These are phyloP conservation scores for Sandelia bainsii DNA, from an alignment of 2,797 vertebrate species.

Conservation along the genomic window DNA sequence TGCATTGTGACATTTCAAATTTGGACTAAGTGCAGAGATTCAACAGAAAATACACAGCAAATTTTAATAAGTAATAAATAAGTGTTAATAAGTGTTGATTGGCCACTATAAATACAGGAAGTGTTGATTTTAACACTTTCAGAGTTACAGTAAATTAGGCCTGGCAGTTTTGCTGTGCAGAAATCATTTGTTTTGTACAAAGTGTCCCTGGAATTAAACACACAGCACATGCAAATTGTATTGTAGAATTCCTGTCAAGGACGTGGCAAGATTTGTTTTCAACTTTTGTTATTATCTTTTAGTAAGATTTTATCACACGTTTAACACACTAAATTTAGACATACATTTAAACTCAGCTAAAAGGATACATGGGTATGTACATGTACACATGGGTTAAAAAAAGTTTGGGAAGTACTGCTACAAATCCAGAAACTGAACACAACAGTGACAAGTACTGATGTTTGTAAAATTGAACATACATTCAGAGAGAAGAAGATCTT, in stretches of 20 bases:
- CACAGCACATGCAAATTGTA: constrained; percentile 28
- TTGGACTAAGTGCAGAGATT: constrained; percentile 32
- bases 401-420: constrained; percentile 9
- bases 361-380: background rate
- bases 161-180: constrained; percentile 19
- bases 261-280: constrained; percentile 26
- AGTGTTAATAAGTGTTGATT: constrained; percentile 52
- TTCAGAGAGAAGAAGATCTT: background rate
- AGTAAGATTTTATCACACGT: constrained; percentile 13
- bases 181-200: constrained; percentile 29
- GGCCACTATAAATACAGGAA: constrained; percentile 40
- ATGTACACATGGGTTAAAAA: background rate
- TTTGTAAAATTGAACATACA: background rate
- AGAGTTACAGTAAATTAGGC: constrained; percentile 48
- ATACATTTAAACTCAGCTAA: background rate
- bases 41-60: constrained; percentile 18
- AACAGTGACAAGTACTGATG: background rate
- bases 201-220: constrained; percentile 37
- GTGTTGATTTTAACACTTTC: constrained; percentile 51
- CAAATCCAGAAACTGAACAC: constrained; percentile 3
- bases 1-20: constrained; percentile 44
- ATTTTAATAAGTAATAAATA: constrained; percentile 3
- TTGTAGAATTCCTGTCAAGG: constrained; percentile 27
- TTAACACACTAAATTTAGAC: constrained; percentile 12
- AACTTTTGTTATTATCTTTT: constrained; percentile 1